Evolutionary conservation across 2,888 invertebrate species (phyloP).

Genomic region (Drosophila nr. perissopoda): DNA sequence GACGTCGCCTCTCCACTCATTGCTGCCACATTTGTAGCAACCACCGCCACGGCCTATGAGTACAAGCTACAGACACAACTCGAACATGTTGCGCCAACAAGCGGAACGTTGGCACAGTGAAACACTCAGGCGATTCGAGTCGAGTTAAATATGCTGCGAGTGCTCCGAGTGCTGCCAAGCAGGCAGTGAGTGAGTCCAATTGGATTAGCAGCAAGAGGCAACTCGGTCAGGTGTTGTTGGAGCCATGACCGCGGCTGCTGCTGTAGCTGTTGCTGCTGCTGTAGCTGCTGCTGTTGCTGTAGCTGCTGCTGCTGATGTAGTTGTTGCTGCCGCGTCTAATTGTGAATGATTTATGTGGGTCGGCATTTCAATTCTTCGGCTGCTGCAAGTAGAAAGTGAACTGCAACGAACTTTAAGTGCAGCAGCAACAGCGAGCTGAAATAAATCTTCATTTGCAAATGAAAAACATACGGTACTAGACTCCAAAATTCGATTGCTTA

Average conservation of each 20-base stretch:
- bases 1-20: constrained; percentile 48
- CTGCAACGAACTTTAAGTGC: constrained; percentile 42
- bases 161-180: constrained; percentile 4
- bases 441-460: constrained; percentile 14
- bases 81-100: constrained; percentile 38
- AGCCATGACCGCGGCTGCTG: constrained; percentile 59
- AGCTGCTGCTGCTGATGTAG: constrained; percentile 21
- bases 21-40: constrained; percentile 18
- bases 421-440: constrained; percentile 34
- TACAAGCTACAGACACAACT: constrained; percentile 11
- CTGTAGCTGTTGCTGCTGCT: not conserved
- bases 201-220: constrained; percentile 43
- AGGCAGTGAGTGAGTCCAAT: constrained; percentile 30
- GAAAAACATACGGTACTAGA: constrained; percentile 17
- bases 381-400: constrained; percentile 58
- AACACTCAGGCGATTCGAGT: constrained; percentile 36
- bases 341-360: constrained; percentile 78
- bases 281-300: not conserved
- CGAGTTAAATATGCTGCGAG: not conserved
- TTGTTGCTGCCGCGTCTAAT: constrained; percentile 70
- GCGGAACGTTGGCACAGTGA: constrained; percentile 34
- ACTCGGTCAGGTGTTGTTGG: constrained; percentile 73
- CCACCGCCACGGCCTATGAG: constrained; percentile 3
- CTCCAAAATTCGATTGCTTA: constrained; percentile 22
- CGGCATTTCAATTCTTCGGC: constrained; percentile 55